A percentile compares a stretch with the other conserved stretches of the same genome.
Conservation (phyloP, 1,140 invertebrate species). For the Cydia strobilella region DNA sequence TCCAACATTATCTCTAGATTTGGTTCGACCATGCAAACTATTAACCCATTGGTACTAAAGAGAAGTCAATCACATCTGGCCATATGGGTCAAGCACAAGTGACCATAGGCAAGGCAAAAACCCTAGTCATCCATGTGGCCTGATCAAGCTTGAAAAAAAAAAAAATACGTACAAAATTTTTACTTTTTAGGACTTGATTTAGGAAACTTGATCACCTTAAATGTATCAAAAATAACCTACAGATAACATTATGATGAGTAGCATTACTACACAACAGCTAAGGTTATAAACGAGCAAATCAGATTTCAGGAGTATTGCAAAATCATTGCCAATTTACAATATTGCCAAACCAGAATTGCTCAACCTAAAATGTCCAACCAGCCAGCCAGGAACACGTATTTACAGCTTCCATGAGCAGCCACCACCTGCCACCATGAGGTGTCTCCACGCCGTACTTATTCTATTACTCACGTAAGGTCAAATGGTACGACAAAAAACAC, state of each 20-base stretch:
- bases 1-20: background rate
- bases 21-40: background rate
- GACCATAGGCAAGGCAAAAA: background rate
- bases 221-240: background rate
- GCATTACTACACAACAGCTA: background rate
- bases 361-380: constrained; percentile 54
- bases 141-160: background rate
- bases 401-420: constrained; percentile 9
- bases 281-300: constrained; percentile 12
- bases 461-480: constrained; percentile 55
- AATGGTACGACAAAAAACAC: constrained; percentile 54
- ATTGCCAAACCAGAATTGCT: constrained; percentile 53
- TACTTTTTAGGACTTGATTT: too few relatives aligned
- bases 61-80: background rate
- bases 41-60: background rate
- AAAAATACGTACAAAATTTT: background rate
- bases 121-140: background rate
- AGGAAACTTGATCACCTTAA: background rate
- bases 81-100: constrained; percentile 1
- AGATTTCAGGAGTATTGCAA: constrained; percentile 33
- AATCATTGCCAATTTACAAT: constrained; percentile 53
- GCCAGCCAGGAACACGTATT: constrained; percentile 11
- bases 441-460: constrained; percentile 48
- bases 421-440: constrained; percentile 43
- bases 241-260: background rate